These are phyloP conservation scores for Catharus bicknelli DNA, from an alignment of 2,113 vertebrate species.

Conservation along the genomic window DNA sequence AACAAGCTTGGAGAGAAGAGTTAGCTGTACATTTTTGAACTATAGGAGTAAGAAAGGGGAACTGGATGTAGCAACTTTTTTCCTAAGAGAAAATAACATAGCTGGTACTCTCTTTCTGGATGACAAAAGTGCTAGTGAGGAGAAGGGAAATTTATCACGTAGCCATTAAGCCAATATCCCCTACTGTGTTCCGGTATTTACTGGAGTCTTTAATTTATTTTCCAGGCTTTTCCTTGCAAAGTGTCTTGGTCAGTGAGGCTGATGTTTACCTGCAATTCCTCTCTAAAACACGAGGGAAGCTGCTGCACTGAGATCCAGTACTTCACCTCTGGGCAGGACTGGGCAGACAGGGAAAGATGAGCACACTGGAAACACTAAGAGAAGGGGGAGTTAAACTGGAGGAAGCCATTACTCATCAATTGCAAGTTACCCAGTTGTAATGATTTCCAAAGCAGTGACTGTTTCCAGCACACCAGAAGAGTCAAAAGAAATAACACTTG, in stretches of 20 bases:
- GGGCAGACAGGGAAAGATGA: background rate
- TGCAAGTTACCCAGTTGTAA: background rate
- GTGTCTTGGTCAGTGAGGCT: background rate
- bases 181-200: background rate
- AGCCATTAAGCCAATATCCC: background rate
- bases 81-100: background rate
- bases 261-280: background rate
- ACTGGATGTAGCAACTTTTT: background rate
- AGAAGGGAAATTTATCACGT: background rate
- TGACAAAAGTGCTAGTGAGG: background rate
- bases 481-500: background rate
- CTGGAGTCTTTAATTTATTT: background rate
- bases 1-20: background rate
- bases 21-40: background rate
- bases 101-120: background rate
- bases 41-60: background rate
- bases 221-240: background rate
- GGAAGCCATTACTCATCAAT: conserved; percentile 10
- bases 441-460: conserved; percentile 28
- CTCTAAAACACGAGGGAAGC: background rate
- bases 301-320: background rate
- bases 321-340: background rate
- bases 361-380: background rate
- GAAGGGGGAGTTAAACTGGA: background rate
- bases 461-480: background rate